These are phyloP conservation scores for Meriones psammophilus DNA, from an alignment of 2,797 vertebrate genomes.

Conservation along the genomic window DNA sequence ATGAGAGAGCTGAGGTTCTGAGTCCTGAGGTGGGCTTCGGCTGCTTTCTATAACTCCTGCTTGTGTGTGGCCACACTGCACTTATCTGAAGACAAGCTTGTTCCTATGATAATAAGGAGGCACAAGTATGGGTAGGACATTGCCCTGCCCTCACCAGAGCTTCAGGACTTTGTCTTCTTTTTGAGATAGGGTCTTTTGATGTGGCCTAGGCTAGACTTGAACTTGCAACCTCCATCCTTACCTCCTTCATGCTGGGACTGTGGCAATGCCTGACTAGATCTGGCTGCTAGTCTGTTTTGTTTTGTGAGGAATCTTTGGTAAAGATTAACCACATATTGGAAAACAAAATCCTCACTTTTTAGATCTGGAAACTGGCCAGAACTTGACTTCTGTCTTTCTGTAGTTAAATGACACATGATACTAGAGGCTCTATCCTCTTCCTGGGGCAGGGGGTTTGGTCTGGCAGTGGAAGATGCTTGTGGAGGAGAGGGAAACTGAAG, in stretches of 20 bases:
- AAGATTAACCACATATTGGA: slow-evolving; percentile 19
- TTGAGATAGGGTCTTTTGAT: background rate
- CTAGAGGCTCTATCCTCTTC: background rate
- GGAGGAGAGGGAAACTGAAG: background rate
- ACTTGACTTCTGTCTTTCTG: background rate
- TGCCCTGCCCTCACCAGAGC: background rate
- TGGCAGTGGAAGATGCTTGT: background rate
- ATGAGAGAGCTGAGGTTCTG: background rate
- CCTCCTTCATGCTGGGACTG: background rate
- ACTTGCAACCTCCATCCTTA: background rate
- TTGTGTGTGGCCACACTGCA: rapidly evolving
- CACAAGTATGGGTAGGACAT: background rate
- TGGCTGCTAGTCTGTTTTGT: background rate
- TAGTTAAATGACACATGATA: background rate
- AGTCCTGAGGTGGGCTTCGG: background rate
- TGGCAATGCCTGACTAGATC: background rate
- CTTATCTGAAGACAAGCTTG: background rate
- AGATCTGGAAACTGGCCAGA: slow-evolving; percentile 16
- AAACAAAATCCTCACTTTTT: slow-evolving; percentile 23
- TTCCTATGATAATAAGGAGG: background rate
- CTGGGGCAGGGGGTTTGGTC: background rate
- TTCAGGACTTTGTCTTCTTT: background rate
- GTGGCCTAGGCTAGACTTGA: background rate
- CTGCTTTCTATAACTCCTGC: background rate
- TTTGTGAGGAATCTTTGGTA: background rate